These are phyloP conservation scores for Pseudomugil gertrudae DNA, from an alignment of 2,797 vertebrate genomes.

Conservation along the genomic window DNA sequence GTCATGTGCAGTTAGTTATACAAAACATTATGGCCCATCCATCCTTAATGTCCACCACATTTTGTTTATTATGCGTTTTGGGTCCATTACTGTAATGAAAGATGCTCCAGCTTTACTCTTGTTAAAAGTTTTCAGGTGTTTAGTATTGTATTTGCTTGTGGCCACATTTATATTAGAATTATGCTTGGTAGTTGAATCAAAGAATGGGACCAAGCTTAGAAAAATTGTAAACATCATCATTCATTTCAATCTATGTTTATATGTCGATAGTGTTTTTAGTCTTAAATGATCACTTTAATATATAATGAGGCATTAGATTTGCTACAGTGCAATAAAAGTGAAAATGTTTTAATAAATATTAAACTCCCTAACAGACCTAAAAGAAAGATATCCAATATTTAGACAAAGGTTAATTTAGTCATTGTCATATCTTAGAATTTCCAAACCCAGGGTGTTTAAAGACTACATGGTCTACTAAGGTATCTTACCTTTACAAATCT, in stretches of 20 bases:
- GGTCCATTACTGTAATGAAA: constrained; percentile 61
- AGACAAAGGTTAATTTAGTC: background rate
- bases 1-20: constrained; percentile 9
- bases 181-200: constrained; percentile 8
- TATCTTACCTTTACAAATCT: background rate
- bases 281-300: background rate
- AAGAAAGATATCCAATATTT: background rate
- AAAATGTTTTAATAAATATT: background rate
- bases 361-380: background rate
- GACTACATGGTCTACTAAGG: background rate
- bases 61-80: constrained; percentile 22
- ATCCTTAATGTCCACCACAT: constrained; percentile 19
- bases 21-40: constrained; percentile 18
- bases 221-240: background rate
- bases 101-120: constrained; percentile 15
- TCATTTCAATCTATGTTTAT: background rate
- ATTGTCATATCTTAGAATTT: background rate
- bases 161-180: constrained; percentile 24
- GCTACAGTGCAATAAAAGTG: background rate
- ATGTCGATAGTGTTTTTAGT: background rate
- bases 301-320: background rate
- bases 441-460: background rate
- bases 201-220: background rate
- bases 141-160: constrained; percentile 34
- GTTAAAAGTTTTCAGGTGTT: constrained; percentile 44